Percentiles rank a stretch among this genome's conserved stretches.
phyloP scores from a whole-genome alignment of 2,113 vertebrate species.

The Tragelaphus strepsiceros region DNA sequence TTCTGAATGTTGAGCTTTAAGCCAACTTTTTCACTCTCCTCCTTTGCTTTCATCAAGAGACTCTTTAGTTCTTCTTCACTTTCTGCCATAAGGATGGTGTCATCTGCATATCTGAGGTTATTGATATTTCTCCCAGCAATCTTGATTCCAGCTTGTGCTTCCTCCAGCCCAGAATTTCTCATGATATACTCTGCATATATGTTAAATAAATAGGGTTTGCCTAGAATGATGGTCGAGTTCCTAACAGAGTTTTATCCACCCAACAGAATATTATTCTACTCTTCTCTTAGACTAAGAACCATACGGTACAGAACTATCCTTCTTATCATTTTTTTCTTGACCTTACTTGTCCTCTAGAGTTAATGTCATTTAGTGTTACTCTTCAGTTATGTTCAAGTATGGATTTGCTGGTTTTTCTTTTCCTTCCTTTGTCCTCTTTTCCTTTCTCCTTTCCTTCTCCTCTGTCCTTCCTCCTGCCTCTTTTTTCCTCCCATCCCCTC shows the following conservation, averaged over 20 bases:
- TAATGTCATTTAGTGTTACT: neutral
- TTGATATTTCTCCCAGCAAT: no score
- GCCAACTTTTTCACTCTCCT: no score
- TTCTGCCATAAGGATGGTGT: no score
- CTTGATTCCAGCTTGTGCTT: no score
- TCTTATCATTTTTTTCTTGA: neutral
- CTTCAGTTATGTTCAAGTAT: neutral
- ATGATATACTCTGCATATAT: no score
- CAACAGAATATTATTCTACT: neutral
- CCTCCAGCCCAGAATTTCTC: no score
- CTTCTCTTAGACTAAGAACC: neutral
- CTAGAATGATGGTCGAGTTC: neutral
- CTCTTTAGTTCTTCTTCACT: no score
- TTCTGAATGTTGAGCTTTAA: no score
- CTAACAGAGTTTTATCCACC: neutral
- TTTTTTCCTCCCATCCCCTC: neutral
- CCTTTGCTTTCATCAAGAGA: no score
- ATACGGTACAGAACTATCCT: neutral
- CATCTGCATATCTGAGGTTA: no score
- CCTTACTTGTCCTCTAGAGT: neutral
- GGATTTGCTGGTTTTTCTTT: neutral
- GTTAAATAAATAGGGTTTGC: neutral
- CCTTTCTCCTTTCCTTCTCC: neutral
- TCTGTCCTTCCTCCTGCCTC: rapidly evolving
- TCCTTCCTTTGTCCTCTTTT: neutral